Evolutionary conservation across 1,140 invertebrate species (phyloP).

Genomic region (Aphaenogaster ashmeadi): DNA sequence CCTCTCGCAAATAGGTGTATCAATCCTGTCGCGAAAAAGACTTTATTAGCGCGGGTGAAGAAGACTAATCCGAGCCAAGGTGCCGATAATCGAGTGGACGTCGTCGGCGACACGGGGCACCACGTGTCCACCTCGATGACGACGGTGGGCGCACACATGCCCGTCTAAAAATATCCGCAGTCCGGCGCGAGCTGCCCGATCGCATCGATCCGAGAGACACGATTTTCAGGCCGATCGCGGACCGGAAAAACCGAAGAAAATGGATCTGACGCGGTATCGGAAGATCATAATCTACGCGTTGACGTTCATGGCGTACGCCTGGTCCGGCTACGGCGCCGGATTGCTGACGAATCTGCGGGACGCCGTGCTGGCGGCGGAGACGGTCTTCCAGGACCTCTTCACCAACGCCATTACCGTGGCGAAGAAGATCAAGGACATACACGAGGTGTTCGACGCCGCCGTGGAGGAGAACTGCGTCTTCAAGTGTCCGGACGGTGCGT

Average conservation of each 20-base stretch:
- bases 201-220: background rate
- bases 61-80: background rate
- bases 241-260: constrained; percentile 38
- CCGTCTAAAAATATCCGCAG: constrained; percentile 72
- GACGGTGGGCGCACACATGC: constrained; percentile 16
- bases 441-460: constrained; percentile 94
- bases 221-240: background rate
- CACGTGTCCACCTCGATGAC: constrained; percentile 48
- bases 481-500: constrained; percentile 91
- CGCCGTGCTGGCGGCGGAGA: constrained; percentile 92
- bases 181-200: background rate
- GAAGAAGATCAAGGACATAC: constrained; percentile 91
- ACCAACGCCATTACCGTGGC: constrained; percentile 92
- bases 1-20: background rate
- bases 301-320: constrained; percentile 93
- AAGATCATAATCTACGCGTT: constrained; percentile 92
- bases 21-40: background rate
- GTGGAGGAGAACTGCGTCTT: constrained; percentile 94
- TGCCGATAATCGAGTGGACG: background rate
- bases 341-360: constrained; percentile 91
- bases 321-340: constrained; percentile 93
- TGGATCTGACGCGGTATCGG: constrained; percentile 88
- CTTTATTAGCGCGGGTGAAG: background rate
- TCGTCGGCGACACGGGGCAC: background rate
- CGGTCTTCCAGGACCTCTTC: constrained; percentile 92